Percentiles rank a stretch among this genome's conserved stretches.
Conservation (phyloP, 2,113 vertebrate genomes). For the Capricornis sumatraensis region DNA sequence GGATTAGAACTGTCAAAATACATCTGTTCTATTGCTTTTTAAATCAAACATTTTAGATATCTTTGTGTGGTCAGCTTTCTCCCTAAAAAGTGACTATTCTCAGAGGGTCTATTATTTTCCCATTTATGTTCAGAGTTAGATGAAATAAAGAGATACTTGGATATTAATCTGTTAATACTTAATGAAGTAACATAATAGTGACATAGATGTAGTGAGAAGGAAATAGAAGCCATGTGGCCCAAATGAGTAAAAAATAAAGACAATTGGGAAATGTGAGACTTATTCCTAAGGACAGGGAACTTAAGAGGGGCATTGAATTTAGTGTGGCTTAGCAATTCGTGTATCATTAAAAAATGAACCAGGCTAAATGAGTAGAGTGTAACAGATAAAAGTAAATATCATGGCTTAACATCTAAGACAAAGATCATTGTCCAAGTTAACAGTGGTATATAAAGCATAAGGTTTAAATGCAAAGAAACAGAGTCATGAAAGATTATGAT, state of each 20-base stretch:
- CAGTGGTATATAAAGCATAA: not conserved
- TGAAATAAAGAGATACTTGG: not conserved
- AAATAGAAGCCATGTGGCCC: not conserved
- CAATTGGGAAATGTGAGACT: not conserved
- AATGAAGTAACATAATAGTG: not conserved
- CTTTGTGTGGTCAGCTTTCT: not conserved
- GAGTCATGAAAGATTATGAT: not conserved
- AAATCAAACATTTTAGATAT: not conserved
- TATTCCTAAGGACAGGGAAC: not conserved
- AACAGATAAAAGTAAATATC: not conserved
- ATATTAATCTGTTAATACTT: not conserved
- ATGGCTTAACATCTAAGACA: not conserved
- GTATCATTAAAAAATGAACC: not conserved
- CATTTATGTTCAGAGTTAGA: slow-evolving; percentile 21
- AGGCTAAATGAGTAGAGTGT: not conserved
- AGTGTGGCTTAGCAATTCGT: not conserved
- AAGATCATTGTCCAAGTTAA: not conserved
- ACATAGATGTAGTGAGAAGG: not conserved
- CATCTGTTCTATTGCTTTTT: not conserved
- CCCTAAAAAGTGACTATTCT: not conserved
- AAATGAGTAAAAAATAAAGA: not conserved
- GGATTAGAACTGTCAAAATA: not conserved
- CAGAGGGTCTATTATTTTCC: not conserved
- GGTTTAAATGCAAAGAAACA: not conserved
- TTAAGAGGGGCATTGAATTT: not conserved